These are phyloP conservation scores for Zaprionus gabonicus DNA, from an alignment of 1,140 invertebrate genomes.

Conservation along the genomic window DNA sequence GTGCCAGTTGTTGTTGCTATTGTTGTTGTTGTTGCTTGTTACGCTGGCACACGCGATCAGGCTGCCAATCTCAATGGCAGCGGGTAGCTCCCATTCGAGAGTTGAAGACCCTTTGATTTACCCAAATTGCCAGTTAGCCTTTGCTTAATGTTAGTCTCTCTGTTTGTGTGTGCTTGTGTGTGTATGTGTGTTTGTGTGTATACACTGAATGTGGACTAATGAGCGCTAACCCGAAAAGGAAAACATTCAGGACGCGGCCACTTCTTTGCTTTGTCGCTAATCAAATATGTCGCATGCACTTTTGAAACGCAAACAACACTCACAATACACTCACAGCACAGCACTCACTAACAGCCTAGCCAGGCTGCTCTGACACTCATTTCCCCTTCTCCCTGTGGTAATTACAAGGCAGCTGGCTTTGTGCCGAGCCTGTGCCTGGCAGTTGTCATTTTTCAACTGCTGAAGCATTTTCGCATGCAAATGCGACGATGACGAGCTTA, in stretches of 20 bases:
- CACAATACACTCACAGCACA: background rate
- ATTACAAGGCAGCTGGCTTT: conserved; percentile 59
- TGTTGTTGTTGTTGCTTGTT: conserved; percentile 42
- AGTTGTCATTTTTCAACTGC: conserved; percentile 76
- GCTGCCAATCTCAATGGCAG: conserved; percentile 50
- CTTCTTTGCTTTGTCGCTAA: conserved; percentile 63
- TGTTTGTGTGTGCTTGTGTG: conserved; percentile 15
- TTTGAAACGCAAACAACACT: conserved; percentile 54
- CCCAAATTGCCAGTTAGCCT: conserved; percentile 72
- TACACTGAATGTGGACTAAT: conserved; percentile 71
- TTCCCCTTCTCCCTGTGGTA: conserved; percentile 24
- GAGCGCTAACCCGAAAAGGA: conserved; percentile 72
- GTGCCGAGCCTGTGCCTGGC: conserved; percentile 37
- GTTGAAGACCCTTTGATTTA: conserved; percentile 56
- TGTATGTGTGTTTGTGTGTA: conserved; percentile 3
- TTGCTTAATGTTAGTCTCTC: conserved; percentile 48
- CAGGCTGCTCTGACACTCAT: background rate
- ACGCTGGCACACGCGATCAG: conserved; percentile 70
- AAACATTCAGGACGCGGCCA: conserved; percentile 51
- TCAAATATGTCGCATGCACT: conserved; percentile 58
- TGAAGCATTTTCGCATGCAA: conserved; percentile 69
- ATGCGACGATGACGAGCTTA: conserved; percentile 73
- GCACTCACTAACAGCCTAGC: no score
- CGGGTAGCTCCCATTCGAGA: conserved; percentile 25
- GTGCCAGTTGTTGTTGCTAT: conserved; percentile 40